These are phyloP conservation scores for Scolopax rusticola DNA, from an alignment of 2,797 vertebrate genomes.

Conservation along the genomic window DNA sequence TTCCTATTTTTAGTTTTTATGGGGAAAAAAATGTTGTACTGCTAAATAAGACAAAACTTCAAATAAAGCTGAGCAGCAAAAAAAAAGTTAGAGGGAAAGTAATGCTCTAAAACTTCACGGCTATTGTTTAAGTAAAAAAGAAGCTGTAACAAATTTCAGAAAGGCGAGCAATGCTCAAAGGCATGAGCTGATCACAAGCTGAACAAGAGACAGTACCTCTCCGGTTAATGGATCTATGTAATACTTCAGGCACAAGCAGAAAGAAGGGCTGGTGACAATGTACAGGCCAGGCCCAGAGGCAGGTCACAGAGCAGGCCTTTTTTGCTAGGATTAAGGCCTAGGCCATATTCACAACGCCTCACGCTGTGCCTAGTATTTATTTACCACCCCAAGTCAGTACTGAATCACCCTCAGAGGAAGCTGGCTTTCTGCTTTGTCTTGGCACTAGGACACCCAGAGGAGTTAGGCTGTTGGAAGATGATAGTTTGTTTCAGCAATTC, in stretches of 20 bases:
- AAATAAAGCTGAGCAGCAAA: not conserved
- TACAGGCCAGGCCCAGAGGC: not conserved
- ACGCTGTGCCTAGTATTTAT: not conserved
- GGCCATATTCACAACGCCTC: not conserved
- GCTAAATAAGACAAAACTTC: not conserved
- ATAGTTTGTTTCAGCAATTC: not conserved
- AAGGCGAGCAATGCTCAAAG: not conserved
- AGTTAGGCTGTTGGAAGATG: not conserved
- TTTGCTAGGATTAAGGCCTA: not conserved
- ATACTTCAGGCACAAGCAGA: not conserved
- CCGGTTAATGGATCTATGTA: not conserved
- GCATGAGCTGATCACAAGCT: not conserved
- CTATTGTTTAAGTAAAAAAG: not conserved
- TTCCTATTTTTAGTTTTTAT: not conserved
- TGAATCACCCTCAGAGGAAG: not conserved
- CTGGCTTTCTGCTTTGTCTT: not conserved
- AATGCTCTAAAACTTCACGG: not conserved
- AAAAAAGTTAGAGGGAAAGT: not conserved
- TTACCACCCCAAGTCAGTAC: not conserved
- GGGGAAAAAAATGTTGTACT: not conserved
- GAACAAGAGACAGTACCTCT: not conserved
- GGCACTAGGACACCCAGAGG: not conserved
- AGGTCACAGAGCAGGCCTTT: not conserved
- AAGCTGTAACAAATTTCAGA: not conserved
- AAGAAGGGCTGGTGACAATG: not conserved